Evolutionary conservation across 2,113 vertebrate species (phyloP).

Genomic region (Eleginops maclovinus): DNA sequence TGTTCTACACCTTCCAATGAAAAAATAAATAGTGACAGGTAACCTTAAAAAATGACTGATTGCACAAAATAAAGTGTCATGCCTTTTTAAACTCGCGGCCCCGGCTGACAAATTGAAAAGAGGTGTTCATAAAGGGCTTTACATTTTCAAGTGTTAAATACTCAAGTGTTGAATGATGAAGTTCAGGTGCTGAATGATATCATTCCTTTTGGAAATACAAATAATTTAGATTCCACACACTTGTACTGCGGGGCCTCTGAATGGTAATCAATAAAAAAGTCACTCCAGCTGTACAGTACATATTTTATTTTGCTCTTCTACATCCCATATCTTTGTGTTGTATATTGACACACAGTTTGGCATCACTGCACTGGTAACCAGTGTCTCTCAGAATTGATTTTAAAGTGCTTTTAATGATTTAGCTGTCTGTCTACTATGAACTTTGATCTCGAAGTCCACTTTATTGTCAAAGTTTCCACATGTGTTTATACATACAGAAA

Average conservation of each 20-base stretch:
- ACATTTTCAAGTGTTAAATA: constrained; percentile 30
- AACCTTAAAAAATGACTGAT: constrained; percentile 24
- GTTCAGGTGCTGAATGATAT: constrained; percentile 33
- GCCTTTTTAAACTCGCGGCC: background rate
- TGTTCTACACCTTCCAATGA: constrained; percentile 14
- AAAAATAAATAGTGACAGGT: constrained; percentile 29
- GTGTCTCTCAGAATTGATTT: too few relatives aligned
- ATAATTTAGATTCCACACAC: constrained; percentile 46
- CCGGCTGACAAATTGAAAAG: background rate
- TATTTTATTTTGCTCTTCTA: background rate
- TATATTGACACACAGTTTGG: background rate
- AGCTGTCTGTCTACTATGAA: too few relatives aligned
- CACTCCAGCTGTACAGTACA: constrained; percentile 13
- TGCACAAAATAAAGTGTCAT: constrained; percentile 18
- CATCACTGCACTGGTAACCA: too few relatives aligned
- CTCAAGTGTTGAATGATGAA: constrained; percentile 34
- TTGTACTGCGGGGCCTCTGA: constrained; percentile 1
- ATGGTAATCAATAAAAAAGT: constrained; percentile 49
- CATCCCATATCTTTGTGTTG: background rate
- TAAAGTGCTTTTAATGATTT: too few relatives aligned
- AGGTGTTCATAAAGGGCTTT: constrained; percentile 21
- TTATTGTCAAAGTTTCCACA: too few relatives aligned
- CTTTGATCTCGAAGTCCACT: too few relatives aligned
- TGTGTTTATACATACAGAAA: too few relatives aligned
- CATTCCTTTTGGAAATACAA: constrained; percentile 39